Conservation (phyloP, 2,888 invertebrate genomes). For the Cheilosia grossa region DNA sequence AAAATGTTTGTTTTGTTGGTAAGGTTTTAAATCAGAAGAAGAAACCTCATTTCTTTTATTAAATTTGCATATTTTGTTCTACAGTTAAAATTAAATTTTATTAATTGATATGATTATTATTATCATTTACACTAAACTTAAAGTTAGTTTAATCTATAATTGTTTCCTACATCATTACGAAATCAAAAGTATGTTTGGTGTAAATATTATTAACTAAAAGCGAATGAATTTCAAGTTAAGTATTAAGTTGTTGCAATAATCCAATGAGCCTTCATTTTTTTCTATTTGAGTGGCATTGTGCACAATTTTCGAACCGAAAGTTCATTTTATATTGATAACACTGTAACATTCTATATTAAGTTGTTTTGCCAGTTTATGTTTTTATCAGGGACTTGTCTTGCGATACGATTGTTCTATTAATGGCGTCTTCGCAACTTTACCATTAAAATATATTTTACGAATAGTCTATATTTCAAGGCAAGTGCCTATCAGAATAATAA, state of each 20-base stretch:
- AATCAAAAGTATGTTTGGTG: conserved; percentile 26
- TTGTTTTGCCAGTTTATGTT: too few relatives aligned
- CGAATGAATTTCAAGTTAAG: neutral
- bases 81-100: conserved; percentile 46
- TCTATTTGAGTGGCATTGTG: neutral
- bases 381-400: too few relatives aligned
- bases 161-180: conserved; percentile 6
- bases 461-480: too few relatives aligned
- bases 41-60: conserved; percentile 58
- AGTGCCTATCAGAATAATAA: too few relatives aligned
- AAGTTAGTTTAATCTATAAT: neutral
- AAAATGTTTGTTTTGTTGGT: conserved; percentile 11
- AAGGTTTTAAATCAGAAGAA: conserved; percentile 47
- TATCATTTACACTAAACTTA: conserved; percentile 38
- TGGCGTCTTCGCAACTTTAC: too few relatives aligned
- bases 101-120: conserved; percentile 65
- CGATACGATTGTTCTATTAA: too few relatives aligned
- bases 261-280: conserved; percentile 38
- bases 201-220: neutral
- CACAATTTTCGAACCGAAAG: too few relatives aligned
- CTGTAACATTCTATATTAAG: too few relatives aligned
- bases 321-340: too few relatives aligned
- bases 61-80: conserved; percentile 49
- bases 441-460: too few relatives aligned
- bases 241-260: conserved; percentile 6